These are phyloP conservation scores for Bellardia pandia DNA, from an alignment of 2,888 invertebrate species.

Conservation along the genomic window DNA sequence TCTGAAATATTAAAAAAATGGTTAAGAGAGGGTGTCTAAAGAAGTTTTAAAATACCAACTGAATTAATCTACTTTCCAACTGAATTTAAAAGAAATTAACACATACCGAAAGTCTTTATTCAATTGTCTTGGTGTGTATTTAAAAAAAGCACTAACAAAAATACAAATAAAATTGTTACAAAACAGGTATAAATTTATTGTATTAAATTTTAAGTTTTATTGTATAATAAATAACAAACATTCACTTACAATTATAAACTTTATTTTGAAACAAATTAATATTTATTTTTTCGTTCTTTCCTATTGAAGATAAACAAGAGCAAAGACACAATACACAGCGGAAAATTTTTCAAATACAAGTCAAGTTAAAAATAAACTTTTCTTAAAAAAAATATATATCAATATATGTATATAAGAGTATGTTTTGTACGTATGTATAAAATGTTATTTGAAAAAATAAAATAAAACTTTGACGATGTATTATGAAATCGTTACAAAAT, in stretches of 20 bases:
- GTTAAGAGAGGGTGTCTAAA: too few relatives aligned
- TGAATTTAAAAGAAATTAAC: background rate
- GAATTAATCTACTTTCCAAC: too few relatives aligned
- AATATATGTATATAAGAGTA: slow-evolving; percentile 26
- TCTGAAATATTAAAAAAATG: background rate
- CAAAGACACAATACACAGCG: slow-evolving; percentile 41
- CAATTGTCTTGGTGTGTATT: background rate
- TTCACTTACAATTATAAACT: slow-evolving; percentile 23
- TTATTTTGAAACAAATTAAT: slow-evolving; percentile 36
- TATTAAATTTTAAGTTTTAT: slow-evolving; percentile 14
- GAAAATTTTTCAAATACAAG: slow-evolving; percentile 56
- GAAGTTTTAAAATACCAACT: too few relatives aligned
- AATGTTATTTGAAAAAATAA: slow-evolving; percentile 55
- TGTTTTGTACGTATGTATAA: slow-evolving; percentile 15
- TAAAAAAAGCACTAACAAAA: background rate
- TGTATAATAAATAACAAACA: slow-evolving; percentile 14
- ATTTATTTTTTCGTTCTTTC: background rate
- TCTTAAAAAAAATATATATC: slow-evolving; percentile 41
- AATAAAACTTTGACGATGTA: slow-evolving; percentile 54
- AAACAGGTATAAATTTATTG: background rate
- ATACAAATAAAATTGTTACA: background rate
- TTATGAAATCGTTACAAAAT: slow-evolving; percentile 82
- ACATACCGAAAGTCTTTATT: background rate
- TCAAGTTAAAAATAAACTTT: slow-evolving; percentile 68
- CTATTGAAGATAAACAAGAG: slow-evolving; percentile 27